These are phyloP conservation scores for Eurois occulta DNA, from an alignment of 2,888 invertebrate species.

Conservation along the genomic window DNA sequence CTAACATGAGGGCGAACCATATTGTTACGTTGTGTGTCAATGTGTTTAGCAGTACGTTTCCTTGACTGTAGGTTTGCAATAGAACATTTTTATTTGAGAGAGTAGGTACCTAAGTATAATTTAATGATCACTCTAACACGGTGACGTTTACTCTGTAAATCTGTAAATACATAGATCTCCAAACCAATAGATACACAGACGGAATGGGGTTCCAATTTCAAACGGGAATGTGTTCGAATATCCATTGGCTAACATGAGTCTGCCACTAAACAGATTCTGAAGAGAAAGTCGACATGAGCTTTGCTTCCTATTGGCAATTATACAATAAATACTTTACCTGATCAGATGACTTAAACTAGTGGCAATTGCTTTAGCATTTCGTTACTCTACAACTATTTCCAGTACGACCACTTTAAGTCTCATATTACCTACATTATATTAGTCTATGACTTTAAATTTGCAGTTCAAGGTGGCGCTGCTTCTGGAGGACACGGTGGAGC, in stretches of 20 bases:
- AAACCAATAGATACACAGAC: slow-evolving; percentile 15
- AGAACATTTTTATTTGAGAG: background rate
- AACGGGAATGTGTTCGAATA: background rate
- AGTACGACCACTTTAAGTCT: no score
- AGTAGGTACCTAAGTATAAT: background rate
- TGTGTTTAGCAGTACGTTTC: background rate
- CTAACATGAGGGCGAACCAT: background rate
- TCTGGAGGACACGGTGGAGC: no score
- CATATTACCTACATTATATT: no score
- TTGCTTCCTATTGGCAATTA: background rate
- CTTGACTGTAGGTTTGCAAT: background rate
- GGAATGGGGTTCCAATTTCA: slow-evolving; percentile 22
- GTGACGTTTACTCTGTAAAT: slow-evolving; percentile 6
- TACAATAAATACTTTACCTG: background rate
- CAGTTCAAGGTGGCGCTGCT: no score
- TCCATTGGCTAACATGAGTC: slow-evolving; percentile 4
- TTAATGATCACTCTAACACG: background rate
- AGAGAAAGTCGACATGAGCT: no score
- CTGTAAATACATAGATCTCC: no score
- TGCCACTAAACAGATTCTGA: background rate
- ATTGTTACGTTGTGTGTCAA: background rate
- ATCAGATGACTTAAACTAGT: no score
- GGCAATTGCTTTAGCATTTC: background rate
- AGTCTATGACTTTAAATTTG: no score
- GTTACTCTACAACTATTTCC: background rate